Evolutionary conservation across 2,113 vertebrate genomes (phyloP).

Genomic region (Anser brachyrhynchus): DNA sequence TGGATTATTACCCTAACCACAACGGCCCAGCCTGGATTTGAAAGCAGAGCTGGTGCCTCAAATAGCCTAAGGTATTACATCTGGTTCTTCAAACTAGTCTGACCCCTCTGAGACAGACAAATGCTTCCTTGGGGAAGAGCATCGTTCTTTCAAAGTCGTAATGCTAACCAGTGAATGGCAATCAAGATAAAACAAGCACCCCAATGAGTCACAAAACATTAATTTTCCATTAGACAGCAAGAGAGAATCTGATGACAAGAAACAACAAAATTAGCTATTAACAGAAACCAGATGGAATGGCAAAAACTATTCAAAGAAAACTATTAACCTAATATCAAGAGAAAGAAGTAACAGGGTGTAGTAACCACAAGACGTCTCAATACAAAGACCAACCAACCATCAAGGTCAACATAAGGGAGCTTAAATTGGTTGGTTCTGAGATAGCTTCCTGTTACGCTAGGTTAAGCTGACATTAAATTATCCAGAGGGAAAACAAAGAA

Average conservation of each 20-base stretch:
- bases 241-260: constrained; percentile 30
- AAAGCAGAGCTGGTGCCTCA: not conserved
- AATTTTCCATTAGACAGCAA: constrained; percentile 19
- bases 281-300: constrained; percentile 30
- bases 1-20: not conserved
- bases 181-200: constrained; percentile 1
- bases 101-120: constrained; percentile 7
- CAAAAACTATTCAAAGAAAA: not conserved
- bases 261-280: not conserved
- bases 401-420: not conserved
- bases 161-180: constrained; percentile 1
- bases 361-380: not conserved
- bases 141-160: not conserved
- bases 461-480: not conserved
- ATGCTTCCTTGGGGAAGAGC: not conserved
- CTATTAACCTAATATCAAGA: constrained; percentile 14
- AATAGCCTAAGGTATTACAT: constrained; percentile 35
- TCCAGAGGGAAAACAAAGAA: not conserved
- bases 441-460: not conserved
- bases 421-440: not conserved
- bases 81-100: constrained; percentile 22
- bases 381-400: not conserved
- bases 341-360: not conserved
- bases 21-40: not conserved
- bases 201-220: not conserved